Base-by-base conservation (phyloP, 2,888 invertebrate species). In the Macrophya alboannulata region DNA sequence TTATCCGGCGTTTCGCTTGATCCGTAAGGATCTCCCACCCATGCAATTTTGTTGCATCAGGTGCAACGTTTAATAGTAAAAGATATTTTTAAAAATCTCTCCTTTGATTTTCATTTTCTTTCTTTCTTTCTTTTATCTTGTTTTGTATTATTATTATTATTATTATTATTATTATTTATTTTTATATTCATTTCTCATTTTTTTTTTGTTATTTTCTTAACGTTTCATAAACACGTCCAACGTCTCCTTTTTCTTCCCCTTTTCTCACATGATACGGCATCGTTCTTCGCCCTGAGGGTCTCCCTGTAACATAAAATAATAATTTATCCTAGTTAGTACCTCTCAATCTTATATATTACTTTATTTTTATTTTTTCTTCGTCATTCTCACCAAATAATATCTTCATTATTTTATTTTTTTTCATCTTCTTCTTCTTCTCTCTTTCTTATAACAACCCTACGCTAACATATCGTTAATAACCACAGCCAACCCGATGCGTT, bases 211-310 rank as follows among this genome's bases (percentile, higher is more conserved):
- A 68, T 37, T 40, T 21, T n/a, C 17, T 62, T 68, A 68, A 68
- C 68, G 68, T 68, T 68, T 68, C 1, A 37, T 37, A 68, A 68
- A 68, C 68, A 68, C 68, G 37, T 68, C 31, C 25, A 37, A 68
- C 68, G 31, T 37, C 37, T 37, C 68, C 17, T 68, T 48, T 68
- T 48, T 37, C 1, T 4, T 37, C 31, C 37, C 12, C 9, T 21
- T 59, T 48, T 68, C 83, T 94, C 92, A 95, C 95, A 95, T 95
- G 87, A 95, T 92, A 88, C 94, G 92, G 93, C 95, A 95, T 88
- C 95, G 95, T 87, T 95, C 95, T 87, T 95, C 95, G 68, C 95
- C 94, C 88, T 92, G 93, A 5, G 92, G 92, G 85, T 94, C 94
- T 40, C 92, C 93, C 94, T 94, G 91, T 79, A 94, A 94, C 91